phyloP scores from a whole-genome alignment of 2,888 invertebrate species.

The Leptinotarsa haldemani region DNA sequence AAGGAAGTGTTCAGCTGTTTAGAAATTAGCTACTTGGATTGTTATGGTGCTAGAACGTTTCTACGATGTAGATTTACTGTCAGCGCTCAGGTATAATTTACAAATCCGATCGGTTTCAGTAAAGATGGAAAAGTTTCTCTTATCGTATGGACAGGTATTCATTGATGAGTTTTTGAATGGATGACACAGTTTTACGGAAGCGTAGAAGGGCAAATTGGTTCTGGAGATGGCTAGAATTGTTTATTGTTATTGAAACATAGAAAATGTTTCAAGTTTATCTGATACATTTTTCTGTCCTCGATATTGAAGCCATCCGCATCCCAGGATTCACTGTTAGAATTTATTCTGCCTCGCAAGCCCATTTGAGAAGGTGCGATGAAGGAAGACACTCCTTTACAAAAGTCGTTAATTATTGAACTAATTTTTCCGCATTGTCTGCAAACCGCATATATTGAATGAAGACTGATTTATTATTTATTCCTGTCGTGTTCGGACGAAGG shows the following conservation, averaged over 20 bases:
- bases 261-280: no score
- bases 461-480: constrained; percentile 19
- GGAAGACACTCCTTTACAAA: constrained; percentile 4
- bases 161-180: no score
- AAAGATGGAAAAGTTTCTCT: background rate
- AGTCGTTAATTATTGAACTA: constrained; percentile 15
- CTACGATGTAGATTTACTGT: constrained; percentile 42
- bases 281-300: background rate
- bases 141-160: background rate
- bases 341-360: background rate
- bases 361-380: background rate
- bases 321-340: background rate
- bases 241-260: no score
- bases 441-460: constrained; percentile 11
- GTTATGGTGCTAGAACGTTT: constrained; percentile 46
- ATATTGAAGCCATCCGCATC: background rate
- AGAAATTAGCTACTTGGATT: constrained; percentile 53
- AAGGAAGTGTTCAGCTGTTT: constrained; percentile 47
- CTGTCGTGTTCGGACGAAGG: constrained; percentile 11
- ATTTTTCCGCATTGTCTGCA: constrained; percentile 18
- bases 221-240: no score
- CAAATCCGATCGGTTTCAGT: background rate
- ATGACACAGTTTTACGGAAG: no score
- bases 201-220: no score
- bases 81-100: background rate